Base-by-base conservation (phyloP, 2,888 invertebrate species). In the Alviniconcha strummeri region DNA sequence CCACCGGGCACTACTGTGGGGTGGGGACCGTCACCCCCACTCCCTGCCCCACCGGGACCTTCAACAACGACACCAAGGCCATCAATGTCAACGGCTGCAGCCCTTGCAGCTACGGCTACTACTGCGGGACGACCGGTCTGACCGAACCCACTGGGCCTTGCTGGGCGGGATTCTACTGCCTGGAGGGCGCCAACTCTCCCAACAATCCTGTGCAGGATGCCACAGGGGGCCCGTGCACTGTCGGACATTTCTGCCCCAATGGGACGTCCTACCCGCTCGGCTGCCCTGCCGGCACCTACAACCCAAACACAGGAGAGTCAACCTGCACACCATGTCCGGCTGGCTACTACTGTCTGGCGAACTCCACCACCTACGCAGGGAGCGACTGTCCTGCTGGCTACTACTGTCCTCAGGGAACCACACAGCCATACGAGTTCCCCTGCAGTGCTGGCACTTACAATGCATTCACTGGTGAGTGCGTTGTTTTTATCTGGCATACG, bases 121-220 rank as follows among this genome's bases (percentile, higher is more conserved):
- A 90, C 86, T 92, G 92, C 86, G 91, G 88, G 5, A 82, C 83
- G 9, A 84, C 84, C 36, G 92, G 92, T 0, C 88, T 92, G 0
- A 87, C 88, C 11, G 88, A 86, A 78, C 92, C 92, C 9, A 84
- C 91, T 69, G 92, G 91, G n/a, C 88, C 88, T 56, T 93, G 93
- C 84, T 89, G 88, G 86, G 92, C 88, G 9, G 93, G 93, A 8
- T 93, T 92, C 84, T 93, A 90, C 87, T 93, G 93, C 85, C 83
- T 91, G 56, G 82, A 75, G n/a, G 91, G 92, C 9, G 90, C 92
- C 5, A 74, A 85, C 67, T 84, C 86, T 64, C 89, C 90, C 17
- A 90, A 90, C 83, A 90, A 90, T 80, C 90, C 90, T 19, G 88
- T 83, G 15, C 84, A 84, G 57, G 88, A 89, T 77, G 52, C 85